Conservation (phyloP, 2,797 vertebrate species). For the Acropternis orthonyx region DNA sequence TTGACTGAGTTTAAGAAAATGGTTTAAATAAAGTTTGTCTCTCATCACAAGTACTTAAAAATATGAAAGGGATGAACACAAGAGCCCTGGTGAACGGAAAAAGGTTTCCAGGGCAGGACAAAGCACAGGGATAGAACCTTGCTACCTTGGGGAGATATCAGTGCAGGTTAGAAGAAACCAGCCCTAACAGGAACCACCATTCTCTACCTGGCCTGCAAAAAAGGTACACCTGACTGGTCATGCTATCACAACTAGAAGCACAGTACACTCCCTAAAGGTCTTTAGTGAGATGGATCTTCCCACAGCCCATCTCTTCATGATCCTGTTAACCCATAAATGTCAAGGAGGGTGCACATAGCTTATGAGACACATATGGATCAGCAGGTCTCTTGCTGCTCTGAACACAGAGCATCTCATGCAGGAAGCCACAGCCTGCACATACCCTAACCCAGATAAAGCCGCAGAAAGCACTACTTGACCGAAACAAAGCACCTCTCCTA, state of each 20-base stretch:
- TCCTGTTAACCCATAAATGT: background rate
- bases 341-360: background rate
- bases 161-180: background rate
- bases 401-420: background rate
- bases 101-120: background rate
- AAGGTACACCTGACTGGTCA: fast-evolving
- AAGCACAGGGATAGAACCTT: background rate
- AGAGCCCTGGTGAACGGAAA: background rate
- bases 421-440: background rate
- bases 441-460: background rate
- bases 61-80: background rate
- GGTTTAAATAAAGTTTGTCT: background rate
- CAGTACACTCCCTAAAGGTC: background rate
- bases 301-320: background rate
- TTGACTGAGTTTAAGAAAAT: constrained; percentile 5
- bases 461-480: background rate
- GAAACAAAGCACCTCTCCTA: background rate
- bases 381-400: background rate
- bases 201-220: background rate
- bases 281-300: background rate
- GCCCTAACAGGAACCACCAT: background rate
- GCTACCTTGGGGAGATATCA: background rate
- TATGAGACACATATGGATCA: fast-evolving
- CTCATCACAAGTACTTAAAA: background rate
- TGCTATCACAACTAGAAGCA: background rate